phyloP scores from a whole-genome alignment of 2,113 vertebrate species.

The Lamprotornis superbus region DNA sequence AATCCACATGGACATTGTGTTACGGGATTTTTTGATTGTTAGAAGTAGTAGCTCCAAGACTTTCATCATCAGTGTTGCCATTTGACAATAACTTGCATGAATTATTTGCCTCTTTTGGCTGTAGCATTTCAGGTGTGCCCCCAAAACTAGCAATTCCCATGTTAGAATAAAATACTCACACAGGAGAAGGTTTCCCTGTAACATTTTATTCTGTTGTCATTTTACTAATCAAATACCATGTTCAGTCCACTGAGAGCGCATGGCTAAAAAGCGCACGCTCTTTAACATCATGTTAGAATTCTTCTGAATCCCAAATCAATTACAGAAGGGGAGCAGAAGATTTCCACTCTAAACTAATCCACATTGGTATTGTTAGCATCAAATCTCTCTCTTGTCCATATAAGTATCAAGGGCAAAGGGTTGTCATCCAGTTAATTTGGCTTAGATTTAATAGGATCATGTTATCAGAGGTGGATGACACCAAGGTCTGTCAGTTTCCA shows the following conservation, averaged over 20 bases:
- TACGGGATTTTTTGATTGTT: background rate
- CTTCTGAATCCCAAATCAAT: background rate
- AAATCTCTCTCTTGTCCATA: background rate
- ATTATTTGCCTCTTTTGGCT: background rate
- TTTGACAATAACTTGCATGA: background rate
- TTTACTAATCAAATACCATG: background rate
- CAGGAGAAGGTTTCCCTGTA: background rate
- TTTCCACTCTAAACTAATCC: background rate
- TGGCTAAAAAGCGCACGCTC: background rate
- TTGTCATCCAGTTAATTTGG: background rate
- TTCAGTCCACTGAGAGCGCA: background rate
- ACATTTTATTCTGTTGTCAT: background rate
- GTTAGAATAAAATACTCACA: background rate
- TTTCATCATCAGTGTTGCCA: background rate
- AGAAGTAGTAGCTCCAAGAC: background rate
- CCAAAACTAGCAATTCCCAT: background rate
- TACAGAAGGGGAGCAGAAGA: background rate
- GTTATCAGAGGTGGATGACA: background rate
- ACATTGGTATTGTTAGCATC: background rate
- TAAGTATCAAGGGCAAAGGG: background rate
- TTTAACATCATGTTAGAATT: background rate
- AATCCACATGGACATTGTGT: background rate
- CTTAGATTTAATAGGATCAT: constrained; percentile 6
- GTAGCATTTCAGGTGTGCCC: background rate
- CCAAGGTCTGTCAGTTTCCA: background rate